Conservation (phyloP, 2,113 vertebrate genomes). For the Chaetodon trifascialis region DNA sequence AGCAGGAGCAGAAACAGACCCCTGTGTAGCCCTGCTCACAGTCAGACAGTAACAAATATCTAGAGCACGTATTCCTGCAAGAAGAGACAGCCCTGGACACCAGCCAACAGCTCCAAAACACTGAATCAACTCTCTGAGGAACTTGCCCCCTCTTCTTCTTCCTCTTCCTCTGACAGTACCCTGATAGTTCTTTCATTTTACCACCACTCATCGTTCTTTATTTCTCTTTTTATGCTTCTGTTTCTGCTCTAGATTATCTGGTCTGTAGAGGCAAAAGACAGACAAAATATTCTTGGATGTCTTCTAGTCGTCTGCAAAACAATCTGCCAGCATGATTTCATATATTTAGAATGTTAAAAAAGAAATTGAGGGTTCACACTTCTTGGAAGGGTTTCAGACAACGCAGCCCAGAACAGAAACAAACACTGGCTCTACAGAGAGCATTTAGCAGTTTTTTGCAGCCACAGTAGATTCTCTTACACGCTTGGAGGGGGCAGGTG, state of each 20-base stretch:
- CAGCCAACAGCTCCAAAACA: conserved; percentile 34
- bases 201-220: conserved; percentile 29
- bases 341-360: conserved; percentile 21
- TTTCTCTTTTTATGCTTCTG: conserved; percentile 19
- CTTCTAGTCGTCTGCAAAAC: neutral
- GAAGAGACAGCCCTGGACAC: conserved; percentile 14
- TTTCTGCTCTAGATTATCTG: conserved; percentile 23
- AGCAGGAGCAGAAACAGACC: conserved; percentile 47
- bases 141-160: conserved; percentile 1
- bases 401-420: neutral
- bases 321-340: conserved; percentile 3
- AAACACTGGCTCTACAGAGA: no score
- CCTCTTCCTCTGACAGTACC: conserved; percentile 21
- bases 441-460: no score
- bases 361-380: neutral
- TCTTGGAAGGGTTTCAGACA: conserved; percentile 1
- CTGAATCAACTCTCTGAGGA: conserved; percentile 16
- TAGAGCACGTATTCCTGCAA: conserved; percentile 6
- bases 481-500: no score
- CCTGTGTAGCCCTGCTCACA: conserved; percentile 17
- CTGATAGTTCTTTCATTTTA: conserved; percentile 54
- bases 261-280: conserved; percentile 7
- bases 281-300: conserved; percentile 18
- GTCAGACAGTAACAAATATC: conserved; percentile 44
- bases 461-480: no score